Percentiles rank a stretch among this genome's conserved stretches.
phyloP scores from a whole-genome alignment of 35 echinoderm and acorn worm species.

The Apostichopus japonicus region DNA sequence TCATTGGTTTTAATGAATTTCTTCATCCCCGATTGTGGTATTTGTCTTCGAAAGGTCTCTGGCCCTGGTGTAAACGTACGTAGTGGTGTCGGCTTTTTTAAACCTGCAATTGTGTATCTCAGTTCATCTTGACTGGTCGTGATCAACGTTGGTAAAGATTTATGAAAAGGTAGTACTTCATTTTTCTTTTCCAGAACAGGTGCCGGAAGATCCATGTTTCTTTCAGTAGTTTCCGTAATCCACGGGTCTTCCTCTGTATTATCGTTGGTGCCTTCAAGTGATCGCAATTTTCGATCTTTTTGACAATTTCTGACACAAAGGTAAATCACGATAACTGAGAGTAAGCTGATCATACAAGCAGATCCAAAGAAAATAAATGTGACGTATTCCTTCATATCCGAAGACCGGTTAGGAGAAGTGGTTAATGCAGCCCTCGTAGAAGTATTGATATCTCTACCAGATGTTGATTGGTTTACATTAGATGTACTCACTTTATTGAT shows the following conservation, averaged over 20 bases:
- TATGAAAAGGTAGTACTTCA: not conserved
- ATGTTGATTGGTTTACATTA: too few species aligned
- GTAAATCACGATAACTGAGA: not conserved
- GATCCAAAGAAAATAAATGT: not conserved
- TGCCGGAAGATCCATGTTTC: not conserved
- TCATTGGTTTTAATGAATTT: not conserved
- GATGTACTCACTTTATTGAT: too few species aligned
- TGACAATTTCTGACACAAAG: slow-evolving; percentile 9
- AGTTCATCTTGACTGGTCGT: not conserved
- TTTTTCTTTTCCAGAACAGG: not conserved
- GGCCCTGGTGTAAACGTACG: not conserved
- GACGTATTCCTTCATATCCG: too few species aligned
- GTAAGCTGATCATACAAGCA: not conserved
- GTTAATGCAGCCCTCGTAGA: too few species aligned
- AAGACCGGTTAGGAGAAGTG: too few species aligned
- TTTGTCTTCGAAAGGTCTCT: not conserved
- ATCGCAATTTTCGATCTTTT: not conserved
- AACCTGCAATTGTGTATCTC: not conserved
- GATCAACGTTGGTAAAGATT: not conserved
- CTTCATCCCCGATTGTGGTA: not conserved
- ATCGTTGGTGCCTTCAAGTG: not conserved
- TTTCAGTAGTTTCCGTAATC: not conserved
- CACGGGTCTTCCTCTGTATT: not conserved
- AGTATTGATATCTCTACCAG: too few species aligned
- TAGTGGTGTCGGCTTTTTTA: not conserved